These are phyloP conservation scores for Epinephelus malabaricus DNA, from an alignment of 2,797 vertebrate species.

Conservation along the genomic window DNA sequence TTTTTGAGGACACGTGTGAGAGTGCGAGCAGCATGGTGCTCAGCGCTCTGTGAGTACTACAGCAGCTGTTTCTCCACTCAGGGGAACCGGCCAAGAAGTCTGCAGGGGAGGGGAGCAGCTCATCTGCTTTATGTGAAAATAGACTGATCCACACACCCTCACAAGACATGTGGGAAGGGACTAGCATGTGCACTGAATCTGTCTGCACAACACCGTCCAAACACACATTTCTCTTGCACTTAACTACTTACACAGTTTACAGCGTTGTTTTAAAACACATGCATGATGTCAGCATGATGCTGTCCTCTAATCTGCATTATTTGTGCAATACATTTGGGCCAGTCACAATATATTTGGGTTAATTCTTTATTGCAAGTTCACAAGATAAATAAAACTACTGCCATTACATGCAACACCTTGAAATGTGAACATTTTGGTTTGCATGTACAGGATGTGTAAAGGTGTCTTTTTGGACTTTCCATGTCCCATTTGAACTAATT, in stretches of 20 bases:
- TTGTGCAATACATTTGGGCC: too few relatives aligned
- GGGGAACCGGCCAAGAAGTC: constrained; percentile 44
- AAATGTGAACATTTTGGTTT: not conserved
- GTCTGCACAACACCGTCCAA: constrained; percentile 2
- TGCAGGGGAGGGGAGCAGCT: constrained; percentile 23
- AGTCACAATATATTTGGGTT: too few relatives aligned
- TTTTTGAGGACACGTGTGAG: constrained; percentile 35
- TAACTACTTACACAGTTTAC: too few relatives aligned
- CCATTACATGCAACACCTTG: not conserved
- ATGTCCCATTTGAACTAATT: not conserved
- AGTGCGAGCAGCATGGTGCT: constrained; percentile 35
- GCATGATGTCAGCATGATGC: too few relatives aligned
- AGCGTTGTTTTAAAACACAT: too few relatives aligned
- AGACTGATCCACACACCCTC: constrained; percentile 46
- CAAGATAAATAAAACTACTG: too few relatives aligned
- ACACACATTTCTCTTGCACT: too few relatives aligned
- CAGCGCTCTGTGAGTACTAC: constrained; percentile 45
- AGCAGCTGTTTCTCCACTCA: constrained; percentile 74
- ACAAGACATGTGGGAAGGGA: constrained; percentile 5
- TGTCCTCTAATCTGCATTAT: too few relatives aligned
- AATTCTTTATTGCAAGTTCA: too few relatives aligned
- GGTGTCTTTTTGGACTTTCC: not conserved
- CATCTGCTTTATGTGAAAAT: constrained; percentile 57
- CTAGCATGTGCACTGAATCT: constrained; percentile 14
- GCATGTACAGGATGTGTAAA: not conserved